Evolutionary conservation across 2,797 vertebrate species (phyloP).

Genomic region (Lepilemur septentrionalis): DNA sequence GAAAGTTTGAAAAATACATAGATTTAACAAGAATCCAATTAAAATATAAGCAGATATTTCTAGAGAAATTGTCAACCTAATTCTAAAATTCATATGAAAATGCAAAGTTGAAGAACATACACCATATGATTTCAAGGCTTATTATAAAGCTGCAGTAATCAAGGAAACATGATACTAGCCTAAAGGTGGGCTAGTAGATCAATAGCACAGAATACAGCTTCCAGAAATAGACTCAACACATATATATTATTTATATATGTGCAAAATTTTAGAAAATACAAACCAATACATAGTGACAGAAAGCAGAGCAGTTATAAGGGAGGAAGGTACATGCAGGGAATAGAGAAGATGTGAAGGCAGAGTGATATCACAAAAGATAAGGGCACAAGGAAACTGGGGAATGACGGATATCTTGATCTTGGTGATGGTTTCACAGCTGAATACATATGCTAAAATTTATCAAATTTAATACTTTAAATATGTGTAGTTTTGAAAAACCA

Average conservation of each 20-base stretch:
- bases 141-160: not conserved
- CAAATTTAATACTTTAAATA: not conserved
- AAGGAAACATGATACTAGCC: not conserved
- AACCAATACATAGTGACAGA: not conserved
- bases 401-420: not conserved
- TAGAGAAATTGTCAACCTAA: not conserved
- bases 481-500: not conserved
- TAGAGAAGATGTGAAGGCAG: not conserved
- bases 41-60: not conserved
- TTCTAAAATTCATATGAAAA: not conserved
- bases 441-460: not conserved
- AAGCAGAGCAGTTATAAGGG: not conserved
- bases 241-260: too few species aligned
- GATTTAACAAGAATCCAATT: not conserved
- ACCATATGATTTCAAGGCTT: not conserved
- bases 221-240: not conserved
- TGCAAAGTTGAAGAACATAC: not conserved
- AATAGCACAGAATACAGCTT: not conserved
- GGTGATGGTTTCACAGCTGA: not conserved
- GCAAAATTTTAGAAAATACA: not conserved
- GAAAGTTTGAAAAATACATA: not conserved
- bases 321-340: rapidly evolving
- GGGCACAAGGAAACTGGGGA: too few species aligned
- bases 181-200: not conserved
- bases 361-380: not conserved